Percentiles rank a stretch among this genome's conserved stretches.
Conservation (phyloP, 2,797 vertebrate species). For the Euthynnus affinis region DNA sequence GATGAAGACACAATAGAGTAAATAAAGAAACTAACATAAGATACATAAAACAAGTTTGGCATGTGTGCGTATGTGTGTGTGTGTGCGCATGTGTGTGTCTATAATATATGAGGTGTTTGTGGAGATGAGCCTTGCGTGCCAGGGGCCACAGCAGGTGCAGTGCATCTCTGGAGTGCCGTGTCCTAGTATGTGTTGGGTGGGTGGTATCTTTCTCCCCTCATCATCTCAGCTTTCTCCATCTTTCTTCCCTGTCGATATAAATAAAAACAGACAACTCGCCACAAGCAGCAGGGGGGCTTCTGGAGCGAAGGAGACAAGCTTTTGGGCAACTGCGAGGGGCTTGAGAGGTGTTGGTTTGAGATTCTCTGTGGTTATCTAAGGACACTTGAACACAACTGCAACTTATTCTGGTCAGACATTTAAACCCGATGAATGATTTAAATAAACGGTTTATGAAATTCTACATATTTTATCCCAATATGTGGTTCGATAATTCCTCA, state of each 20-base stretch:
- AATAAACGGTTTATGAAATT: not conserved
- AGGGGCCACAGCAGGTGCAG: constrained; percentile 75
- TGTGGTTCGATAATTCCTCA: not conserved
- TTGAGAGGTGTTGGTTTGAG: constrained; percentile 14
- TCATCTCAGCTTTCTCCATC: constrained; percentile 79
- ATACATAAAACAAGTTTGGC: constrained; percentile 25
- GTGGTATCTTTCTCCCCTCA: constrained; percentile 61
- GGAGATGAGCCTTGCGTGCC: constrained; percentile 76
- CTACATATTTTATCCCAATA: not conserved
- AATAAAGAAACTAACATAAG: not conserved
- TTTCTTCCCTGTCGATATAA: constrained; percentile 79
- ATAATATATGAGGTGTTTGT: constrained; percentile 74
- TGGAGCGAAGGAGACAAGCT: constrained; percentile 42
- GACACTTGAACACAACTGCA: constrained; percentile 11
- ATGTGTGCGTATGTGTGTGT: constrained; percentile 24
- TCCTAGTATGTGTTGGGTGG: constrained; percentile 70
- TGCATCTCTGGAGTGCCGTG: constrained; percentile 71
- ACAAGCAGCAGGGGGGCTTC: constrained; percentile 60
- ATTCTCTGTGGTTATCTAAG: constrained; percentile 39
- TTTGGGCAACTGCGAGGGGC: constrained; percentile 18
- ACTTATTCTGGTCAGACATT: not conserved
- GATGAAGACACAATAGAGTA: not conserved
- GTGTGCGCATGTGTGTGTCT: constrained; percentile 50
- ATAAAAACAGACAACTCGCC: constrained; percentile 79
- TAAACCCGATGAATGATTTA: not conserved